Evolutionary conservation across 2,797 vertebrate genomes (phyloP).

Genomic region (Geotrypetes seraphini): DNA sequence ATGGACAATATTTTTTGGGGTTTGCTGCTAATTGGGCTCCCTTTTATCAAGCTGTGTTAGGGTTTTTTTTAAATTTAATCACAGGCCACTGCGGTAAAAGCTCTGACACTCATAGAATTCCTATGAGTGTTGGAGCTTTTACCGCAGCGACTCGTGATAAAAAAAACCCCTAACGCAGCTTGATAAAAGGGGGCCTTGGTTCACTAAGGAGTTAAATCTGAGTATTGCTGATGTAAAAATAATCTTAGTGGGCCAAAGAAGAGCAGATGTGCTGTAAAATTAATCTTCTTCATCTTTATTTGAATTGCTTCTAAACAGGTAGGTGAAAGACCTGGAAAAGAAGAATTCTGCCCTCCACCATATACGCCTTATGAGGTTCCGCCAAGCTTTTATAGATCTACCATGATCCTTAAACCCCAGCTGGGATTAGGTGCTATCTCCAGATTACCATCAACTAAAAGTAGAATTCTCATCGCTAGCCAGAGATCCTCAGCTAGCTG

Average conservation of each 20-base stretch:
- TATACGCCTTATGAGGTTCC: slow-evolving; percentile 61
- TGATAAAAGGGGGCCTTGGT: no score
- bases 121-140: no score
- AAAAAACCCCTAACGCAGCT: no score
- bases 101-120: no score
- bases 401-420: slow-evolving; percentile 83
- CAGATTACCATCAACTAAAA: slow-evolving; percentile 71
- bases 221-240: no score
- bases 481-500: slow-evolving; percentile 61
- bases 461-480: slow-evolving; percentile 66
- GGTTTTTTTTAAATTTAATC: no score
- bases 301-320: slow-evolving; percentile 38
- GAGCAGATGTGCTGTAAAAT: no score
- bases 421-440: slow-evolving; percentile 79
- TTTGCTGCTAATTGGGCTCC: not conserved
- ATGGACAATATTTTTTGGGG: not conserved
- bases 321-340: slow-evolving; percentile 48
- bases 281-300: no score
- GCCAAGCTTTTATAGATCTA: slow-evolving; percentile 64
- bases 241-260: no score
- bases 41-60: no score
- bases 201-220: not conserved
- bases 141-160: no score
- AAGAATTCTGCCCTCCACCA: slow-evolving; percentile 52
- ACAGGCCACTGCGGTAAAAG: no score